Evolutionary conservation across 2,113 vertebrate genomes (phyloP).

Genomic region (Sclerurus mexicanus): DNA sequence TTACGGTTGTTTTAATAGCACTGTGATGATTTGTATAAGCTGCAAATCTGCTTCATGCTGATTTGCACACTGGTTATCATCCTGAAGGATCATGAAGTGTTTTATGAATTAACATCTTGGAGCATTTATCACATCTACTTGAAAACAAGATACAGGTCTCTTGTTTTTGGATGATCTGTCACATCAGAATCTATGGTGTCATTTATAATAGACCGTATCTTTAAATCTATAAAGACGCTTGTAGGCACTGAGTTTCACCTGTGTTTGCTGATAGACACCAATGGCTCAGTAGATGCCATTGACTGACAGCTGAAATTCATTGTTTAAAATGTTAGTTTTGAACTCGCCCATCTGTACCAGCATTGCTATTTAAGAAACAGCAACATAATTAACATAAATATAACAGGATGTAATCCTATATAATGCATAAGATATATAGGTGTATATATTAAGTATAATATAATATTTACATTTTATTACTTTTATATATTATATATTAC

Average conservation of each 20-base stretch:
- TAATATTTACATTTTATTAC: neutral
- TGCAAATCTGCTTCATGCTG: neutral
- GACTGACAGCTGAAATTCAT: neutral
- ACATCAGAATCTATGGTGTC: neutral
- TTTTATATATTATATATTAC: neutral
- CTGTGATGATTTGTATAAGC: neutral
- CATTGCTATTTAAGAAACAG: neutral
- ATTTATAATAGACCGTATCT: neutral
- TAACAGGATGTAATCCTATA: neutral
- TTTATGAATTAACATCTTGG: neutral
- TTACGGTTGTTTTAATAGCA: neutral
- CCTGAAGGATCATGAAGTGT: neutral
- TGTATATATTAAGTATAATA: neutral
- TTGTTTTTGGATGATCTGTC: neutral
- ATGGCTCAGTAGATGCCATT: neutral
- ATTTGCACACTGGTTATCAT: neutral
- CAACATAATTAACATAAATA: neutral
- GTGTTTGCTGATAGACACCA: neutral
- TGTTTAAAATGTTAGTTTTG: neutral
- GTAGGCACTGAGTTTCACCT: neutral
- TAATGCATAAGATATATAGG: neutral
- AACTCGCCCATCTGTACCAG: neutral
- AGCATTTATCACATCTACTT: neutral
- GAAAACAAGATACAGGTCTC: neutral
- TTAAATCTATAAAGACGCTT: neutral